Percentiles rank a stretch among this genome's conserved stretches.
These are phyloP conservation scores for Chloropsis hardwickii DNA, from an alignment of 2,113 vertebrate species.

Conservation along the genomic window DNA sequence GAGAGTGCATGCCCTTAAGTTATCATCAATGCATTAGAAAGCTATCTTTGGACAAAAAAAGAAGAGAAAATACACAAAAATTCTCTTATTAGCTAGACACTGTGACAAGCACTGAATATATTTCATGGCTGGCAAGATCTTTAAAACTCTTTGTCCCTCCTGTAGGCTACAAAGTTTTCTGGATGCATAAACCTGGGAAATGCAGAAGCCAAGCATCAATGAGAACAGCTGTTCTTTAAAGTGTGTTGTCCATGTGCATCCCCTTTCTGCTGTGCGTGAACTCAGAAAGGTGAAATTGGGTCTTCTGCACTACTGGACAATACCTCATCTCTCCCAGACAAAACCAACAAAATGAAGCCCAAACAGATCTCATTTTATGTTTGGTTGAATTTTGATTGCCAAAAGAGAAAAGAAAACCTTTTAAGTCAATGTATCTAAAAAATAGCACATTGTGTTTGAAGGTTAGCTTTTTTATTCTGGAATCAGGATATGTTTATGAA, in stretches of 20 bases:
- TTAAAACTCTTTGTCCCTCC: background rate
- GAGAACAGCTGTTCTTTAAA: background rate
- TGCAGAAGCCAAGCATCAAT: background rate
- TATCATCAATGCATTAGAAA: background rate
- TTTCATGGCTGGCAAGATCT: background rate
- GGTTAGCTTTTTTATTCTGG: background rate
- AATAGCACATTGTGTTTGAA: background rate
- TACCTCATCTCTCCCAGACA: background rate
- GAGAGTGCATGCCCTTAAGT: background rate
- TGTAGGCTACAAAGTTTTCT: background rate
- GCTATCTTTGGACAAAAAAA: background rate
- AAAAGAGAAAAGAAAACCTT: background rate
- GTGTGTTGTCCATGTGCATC: background rate
- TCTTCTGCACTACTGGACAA: background rate
- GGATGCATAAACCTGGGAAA: background rate
- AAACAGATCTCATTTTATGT: background rate
- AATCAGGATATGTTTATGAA: background rate
- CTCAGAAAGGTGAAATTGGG: background rate
- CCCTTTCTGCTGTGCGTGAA: background rate
- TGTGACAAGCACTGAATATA: background rate
- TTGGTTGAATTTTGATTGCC: background rate
- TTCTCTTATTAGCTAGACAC: background rate
- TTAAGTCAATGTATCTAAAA: background rate
- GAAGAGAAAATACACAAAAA: accelerated
- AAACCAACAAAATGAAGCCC: background rate